Conservation (phyloP, 2,113 vertebrate genomes). For the Cheirogaleus medius region DNA sequence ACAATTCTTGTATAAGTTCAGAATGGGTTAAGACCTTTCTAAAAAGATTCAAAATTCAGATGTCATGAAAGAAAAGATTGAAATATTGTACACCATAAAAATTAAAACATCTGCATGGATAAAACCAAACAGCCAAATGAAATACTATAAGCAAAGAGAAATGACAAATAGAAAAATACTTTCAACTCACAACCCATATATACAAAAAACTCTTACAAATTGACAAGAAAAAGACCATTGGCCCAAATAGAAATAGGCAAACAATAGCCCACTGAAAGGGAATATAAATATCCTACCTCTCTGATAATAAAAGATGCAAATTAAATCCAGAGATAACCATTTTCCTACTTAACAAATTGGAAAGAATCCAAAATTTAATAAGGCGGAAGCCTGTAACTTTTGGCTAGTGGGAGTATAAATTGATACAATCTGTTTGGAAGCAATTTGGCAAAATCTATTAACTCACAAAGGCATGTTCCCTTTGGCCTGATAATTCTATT, state of each 20-base stretch:
- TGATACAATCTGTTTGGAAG: background rate
- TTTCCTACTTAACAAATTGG: constrained; percentile 15
- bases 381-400: background rate
- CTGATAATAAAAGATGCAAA: background rate
- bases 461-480: background rate
- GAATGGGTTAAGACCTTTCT: constrained; percentile 24
- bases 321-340: background rate
- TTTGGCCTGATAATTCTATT: background rate
- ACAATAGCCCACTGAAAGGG: background rate
- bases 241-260: background rate
- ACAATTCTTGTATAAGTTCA: background rate
- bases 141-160: background rate
- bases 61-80: background rate
- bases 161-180: constrained; percentile 8
- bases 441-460: background rate
- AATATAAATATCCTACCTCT: background rate
- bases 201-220: background rate
- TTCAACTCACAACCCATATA: background rate
- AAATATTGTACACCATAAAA: background rate
- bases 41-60: constrained; percentile 40
- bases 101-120: background rate
- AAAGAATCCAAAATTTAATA: constrained; percentile 7
- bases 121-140: constrained; percentile 1
- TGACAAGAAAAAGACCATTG: background rate
- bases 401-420: background rate